These are phyloP conservation scores for Monopis laevigella DNA, from an alignment of 2,888 invertebrate species.

Conservation along the genomic window DNA sequence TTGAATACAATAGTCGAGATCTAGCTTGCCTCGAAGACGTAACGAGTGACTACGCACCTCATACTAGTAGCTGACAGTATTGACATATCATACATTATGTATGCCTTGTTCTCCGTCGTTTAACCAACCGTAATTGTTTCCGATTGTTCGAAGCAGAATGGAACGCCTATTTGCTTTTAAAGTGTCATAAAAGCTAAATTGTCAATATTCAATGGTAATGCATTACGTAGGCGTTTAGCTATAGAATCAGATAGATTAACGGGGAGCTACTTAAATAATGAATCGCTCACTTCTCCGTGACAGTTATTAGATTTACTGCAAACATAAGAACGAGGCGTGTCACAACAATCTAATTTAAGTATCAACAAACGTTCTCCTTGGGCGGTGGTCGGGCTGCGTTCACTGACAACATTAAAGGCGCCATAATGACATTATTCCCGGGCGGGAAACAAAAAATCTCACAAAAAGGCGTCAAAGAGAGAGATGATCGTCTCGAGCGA, in stretches of 20 bases:
- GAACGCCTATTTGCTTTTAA: constrained; percentile 23
- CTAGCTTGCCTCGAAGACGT: constrained; percentile 39
- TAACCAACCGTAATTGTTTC: constrained; percentile 38
- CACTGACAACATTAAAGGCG: constrained; percentile 66
- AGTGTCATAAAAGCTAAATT: not conserved
- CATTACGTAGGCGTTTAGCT: no score
- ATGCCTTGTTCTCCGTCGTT: constrained; percentile 24
- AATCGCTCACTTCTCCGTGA: constrained; percentile 42
- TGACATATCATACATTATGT: constrained; percentile 49
- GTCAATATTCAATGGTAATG: not conserved
- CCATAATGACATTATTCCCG: constrained; percentile 66
- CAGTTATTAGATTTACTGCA: constrained; percentile 65
- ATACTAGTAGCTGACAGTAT: constrained; percentile 55
- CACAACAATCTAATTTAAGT: constrained; percentile 68
- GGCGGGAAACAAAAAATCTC: constrained; percentile 50
- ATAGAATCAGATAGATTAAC: not conserved
- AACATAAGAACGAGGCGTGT: constrained; percentile 65
- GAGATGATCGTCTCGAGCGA: constrained; percentile 33
- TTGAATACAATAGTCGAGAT: constrained; percentile 57
- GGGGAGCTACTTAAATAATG: constrained; percentile 24
- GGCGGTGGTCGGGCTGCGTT: constrained; percentile 48
- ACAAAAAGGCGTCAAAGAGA: constrained; percentile 56
- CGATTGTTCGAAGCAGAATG: constrained; percentile 24
- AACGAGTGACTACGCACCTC: constrained; percentile 49
- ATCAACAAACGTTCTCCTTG: constrained; percentile 66